Conservation (phyloP, 2,797 vertebrate genomes). For the Enteromius paludinosus region DNA sequence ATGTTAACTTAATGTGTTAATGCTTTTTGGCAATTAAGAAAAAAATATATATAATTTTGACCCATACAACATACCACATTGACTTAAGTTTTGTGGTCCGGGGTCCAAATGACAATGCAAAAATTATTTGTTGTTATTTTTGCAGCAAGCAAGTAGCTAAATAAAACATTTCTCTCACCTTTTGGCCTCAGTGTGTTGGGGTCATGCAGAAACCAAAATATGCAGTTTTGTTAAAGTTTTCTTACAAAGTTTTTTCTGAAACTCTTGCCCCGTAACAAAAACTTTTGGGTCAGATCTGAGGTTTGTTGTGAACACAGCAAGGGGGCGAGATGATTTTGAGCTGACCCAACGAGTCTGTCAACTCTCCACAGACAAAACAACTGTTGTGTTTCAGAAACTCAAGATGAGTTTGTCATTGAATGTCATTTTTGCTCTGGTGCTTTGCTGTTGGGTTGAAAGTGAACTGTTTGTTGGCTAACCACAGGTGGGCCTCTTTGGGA, state of each 20-base stretch:
- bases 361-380: constrained; percentile 30
- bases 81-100: background rate
- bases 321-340: background rate
- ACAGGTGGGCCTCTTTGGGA: constrained; percentile 11
- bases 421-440: background rate
- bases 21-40: too few relatives aligned
- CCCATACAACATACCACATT: too few relatives aligned
- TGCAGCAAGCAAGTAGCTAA: background rate
- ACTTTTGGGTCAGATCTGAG: constrained; percentile 10
- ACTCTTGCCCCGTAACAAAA: background rate
- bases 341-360: background rate
- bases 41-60: too few relatives aligned
- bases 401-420: constrained; percentile 6
- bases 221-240: background rate
- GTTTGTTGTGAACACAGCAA: background rate
- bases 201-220: background rate
- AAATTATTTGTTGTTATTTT: background rate
- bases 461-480: constrained; percentile 19
- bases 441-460: constrained; percentile 21
- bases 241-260: background rate
- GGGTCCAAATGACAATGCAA: background rate
- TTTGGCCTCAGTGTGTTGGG: background rate
- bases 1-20: too few relatives aligned
- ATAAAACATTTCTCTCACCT: background rate
- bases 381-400: constrained; percentile 14